Percentiles rank a stretch among this genome's conserved stretches.
Evolutionary conservation across 2,113 vertebrate genomes (phyloP).

Genomic region (Ondatra zibethicus): DNA sequence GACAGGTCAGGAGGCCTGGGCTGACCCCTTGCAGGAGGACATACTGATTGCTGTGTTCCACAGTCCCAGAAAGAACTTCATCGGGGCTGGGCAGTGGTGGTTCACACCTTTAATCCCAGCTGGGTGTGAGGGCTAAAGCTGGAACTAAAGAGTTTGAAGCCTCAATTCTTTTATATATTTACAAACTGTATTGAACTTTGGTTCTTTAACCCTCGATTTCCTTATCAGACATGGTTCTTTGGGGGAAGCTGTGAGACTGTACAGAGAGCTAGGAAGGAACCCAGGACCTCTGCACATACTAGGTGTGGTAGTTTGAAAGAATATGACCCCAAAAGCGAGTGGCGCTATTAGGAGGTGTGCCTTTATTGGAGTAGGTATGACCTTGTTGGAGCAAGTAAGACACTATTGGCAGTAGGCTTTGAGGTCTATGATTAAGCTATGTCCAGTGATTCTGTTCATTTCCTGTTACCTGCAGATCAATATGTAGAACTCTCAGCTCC

Average conservation of each 20-base stretch:
- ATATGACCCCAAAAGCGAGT: too few species aligned
- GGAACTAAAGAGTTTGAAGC: not conserved
- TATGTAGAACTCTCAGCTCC: too few species aligned
- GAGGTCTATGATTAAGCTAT: too few species aligned
- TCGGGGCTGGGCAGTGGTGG: not conserved
- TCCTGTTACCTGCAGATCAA: too few species aligned
- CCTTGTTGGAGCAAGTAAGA: too few species aligned
- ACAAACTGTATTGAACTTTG: not conserved
- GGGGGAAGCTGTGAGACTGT: not conserved
- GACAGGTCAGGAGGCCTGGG: slow-evolving; percentile 29
- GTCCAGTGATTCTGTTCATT: too few species aligned
- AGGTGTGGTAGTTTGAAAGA: too few species aligned
- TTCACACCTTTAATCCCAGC: too few species aligned
- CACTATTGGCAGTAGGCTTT: too few species aligned
- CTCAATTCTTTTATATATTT: not conserved
- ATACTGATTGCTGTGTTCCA: not conserved
- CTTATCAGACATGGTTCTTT: not conserved
- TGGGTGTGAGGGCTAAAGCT: too few species aligned
- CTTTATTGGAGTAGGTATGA: too few species aligned
- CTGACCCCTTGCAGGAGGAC: slow-evolving; percentile 36
- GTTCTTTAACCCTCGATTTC: not conserved
- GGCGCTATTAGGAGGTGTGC: too few species aligned
- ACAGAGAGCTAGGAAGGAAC: not conserved
- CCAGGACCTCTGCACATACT: not conserved
- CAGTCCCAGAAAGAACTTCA: not conserved